These are phyloP conservation scores for Xenotilapia leptura DNA, from an alignment of 2,113 vertebrate species.

Conservation along the genomic window DNA sequence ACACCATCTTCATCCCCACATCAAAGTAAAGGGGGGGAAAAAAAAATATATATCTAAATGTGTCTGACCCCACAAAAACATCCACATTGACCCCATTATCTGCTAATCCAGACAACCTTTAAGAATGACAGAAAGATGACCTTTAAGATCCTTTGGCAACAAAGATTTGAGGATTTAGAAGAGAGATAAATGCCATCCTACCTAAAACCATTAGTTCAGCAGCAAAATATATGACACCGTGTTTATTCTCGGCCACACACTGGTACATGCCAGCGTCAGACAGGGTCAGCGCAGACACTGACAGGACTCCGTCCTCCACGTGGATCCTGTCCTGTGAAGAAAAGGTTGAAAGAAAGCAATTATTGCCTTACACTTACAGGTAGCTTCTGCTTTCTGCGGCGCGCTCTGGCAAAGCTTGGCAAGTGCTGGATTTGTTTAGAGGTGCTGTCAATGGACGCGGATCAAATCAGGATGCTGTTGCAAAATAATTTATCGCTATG, in stretches of 20 bases:
- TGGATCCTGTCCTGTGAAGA: conserved; percentile 84
- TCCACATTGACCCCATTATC: conserved; percentile 54
- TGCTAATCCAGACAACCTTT: conserved; percentile 64
- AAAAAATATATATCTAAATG: conserved; percentile 15
- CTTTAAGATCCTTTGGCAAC: conserved; percentile 57
- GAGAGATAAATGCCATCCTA: conserved; percentile 72
- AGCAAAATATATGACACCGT: conserved; percentile 84
- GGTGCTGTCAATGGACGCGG: neutral
- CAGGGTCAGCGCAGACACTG: conserved; percentile 79
- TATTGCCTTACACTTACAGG: conserved; percentile 20
- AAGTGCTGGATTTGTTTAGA: neutral
- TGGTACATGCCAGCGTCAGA: conserved; percentile 92
- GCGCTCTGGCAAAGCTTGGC: neutral
- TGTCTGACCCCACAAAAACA: conserved; percentile 45
- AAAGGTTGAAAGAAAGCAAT: conserved; percentile 56
- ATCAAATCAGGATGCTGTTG: conserved; percentile 24
- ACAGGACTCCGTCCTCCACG: conserved; percentile 84
- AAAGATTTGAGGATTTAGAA: conserved; percentile 47
- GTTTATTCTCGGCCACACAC: conserved; percentile 91
- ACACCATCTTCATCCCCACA: neutral
- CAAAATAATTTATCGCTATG: neutral
- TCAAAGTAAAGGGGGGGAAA: neutral
- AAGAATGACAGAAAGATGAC: conserved; percentile 57
- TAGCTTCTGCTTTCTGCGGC: conserved; percentile 10
- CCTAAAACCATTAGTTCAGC: conserved; percentile 89